These are phyloP conservation scores for Lasioglossum baleicum DNA, from an alignment of 1,140 invertebrate genomes.

Conservation along the genomic window DNA sequence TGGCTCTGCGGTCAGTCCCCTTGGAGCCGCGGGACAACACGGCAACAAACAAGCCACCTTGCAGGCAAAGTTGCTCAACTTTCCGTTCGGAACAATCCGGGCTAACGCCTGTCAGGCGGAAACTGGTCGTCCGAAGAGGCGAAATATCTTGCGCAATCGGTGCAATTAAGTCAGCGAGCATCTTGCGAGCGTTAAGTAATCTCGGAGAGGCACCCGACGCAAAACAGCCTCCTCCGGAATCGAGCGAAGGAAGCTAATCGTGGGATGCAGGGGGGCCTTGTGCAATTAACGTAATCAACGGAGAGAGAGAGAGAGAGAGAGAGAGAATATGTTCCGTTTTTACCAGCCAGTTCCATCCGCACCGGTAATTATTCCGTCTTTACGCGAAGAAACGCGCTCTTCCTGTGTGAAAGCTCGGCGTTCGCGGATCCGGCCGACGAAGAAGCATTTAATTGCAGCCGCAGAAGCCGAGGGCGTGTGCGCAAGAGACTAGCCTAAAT, in stretches of 20 bases:
- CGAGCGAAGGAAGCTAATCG: neutral
- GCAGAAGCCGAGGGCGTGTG: neutral
- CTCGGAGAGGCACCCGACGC: neutral
- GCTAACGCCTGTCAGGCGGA: neutral
- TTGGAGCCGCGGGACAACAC: too few relatives aligned
- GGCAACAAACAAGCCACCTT: neutral
- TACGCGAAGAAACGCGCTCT: neutral
- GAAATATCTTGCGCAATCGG: constrained; percentile 3
- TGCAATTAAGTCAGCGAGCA: constrained; percentile 1
- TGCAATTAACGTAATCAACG: constrained; percentile 22
- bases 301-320: neutral
- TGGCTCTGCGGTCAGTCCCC: neutral
- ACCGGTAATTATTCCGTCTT: constrained; percentile 18
- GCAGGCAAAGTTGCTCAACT: neutral
- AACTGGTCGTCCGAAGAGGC: neutral
- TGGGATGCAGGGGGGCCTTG: neutral
- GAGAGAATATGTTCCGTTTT: neutral
- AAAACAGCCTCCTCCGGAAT: neutral
- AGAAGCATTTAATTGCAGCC: neutral
- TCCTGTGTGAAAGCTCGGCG: constrained; percentile 5
- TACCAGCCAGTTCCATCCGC: neutral
- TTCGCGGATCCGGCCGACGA: neutral
- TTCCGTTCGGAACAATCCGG: neutral
- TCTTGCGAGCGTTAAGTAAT: neutral
- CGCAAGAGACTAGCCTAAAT: constrained; percentile 18